Evolutionary conservation across 2,888 invertebrate species (phyloP).

Genomic region (Norana najaformis): DNA sequence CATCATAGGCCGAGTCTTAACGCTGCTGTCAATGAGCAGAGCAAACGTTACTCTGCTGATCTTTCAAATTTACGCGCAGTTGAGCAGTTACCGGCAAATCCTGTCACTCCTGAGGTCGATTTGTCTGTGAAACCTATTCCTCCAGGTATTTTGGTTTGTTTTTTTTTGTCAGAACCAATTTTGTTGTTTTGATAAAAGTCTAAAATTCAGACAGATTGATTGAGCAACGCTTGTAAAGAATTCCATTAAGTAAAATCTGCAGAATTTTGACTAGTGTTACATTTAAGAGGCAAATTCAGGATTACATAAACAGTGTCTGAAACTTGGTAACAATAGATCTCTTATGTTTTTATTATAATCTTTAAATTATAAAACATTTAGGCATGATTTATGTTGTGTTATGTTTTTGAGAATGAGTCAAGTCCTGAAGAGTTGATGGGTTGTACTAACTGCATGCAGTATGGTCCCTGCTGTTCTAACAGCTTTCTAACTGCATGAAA

Average conservation of each 20-base stretch:
- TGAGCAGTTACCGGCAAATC: constrained; percentile 48
- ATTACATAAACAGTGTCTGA: not conserved
- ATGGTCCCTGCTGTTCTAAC: constrained; percentile 5
- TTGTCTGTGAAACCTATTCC: not conserved
- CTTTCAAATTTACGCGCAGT: constrained; percentile 52
- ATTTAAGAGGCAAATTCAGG: not conserved
- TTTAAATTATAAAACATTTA: not conserved
- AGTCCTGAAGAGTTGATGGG: not conserved
- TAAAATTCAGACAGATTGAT: too few species aligned
- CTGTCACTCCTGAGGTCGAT: not conserved
- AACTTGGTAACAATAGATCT: not conserved
- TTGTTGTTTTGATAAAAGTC: too few species aligned
- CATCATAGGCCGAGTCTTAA: constrained; percentile 50
- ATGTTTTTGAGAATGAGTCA: not conserved
- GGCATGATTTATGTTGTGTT: not conserved
- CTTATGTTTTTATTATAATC: not conserved
- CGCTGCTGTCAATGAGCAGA: constrained; percentile 48
- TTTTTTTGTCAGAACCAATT: not conserved
- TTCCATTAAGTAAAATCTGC: not conserved
- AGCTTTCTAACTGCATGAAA: constrained; percentile 13
- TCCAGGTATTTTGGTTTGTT: not conserved
- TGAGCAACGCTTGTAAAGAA: not conserved
- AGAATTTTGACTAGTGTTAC: not conserved
- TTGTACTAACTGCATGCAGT: constrained; percentile 5
- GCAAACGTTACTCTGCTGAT: constrained; percentile 58